Evolutionary conservation across 2,797 vertebrate genomes (phyloP), one percentile per base, ranked within the genome.

Genomic region (Cyclopterus lumpus): DNA sequence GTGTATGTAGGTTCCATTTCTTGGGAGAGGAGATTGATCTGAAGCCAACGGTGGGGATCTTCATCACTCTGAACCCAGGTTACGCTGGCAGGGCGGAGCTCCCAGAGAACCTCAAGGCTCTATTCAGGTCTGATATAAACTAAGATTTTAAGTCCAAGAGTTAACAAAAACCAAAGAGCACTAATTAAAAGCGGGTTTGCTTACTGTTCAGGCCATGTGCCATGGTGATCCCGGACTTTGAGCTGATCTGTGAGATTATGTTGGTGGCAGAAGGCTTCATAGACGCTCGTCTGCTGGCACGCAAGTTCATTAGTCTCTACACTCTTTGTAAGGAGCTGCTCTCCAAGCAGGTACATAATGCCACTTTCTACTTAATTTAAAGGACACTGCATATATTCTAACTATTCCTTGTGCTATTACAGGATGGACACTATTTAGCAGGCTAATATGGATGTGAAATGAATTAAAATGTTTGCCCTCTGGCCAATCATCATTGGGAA

Each of bases 181-280:
- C 7, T 40, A 30, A 72, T 72, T 16, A 2, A 55, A 16, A 2
- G 1, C 8, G 14, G 6, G 6, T 73, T 51, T 81, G 7, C 0
- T 34, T 6, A 57, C 65, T 75, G 11, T 46, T 46, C 70, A 94
- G 93, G 68, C 93, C 93, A 55, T 94, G 93, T 53, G 93, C 93
- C 44, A 93, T 93, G 92, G 93, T 96, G 71, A 96, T 97, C 89
- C 95, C 95, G 69, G 94, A 95, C 86, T 95, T 95, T 68, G 93
- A 96, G 87, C 86, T 96, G 51, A 96, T 96, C 42, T 96, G 95
- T 91, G 96, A 96, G 92, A 95, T 95, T 83, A 92, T 91, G 91
- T 81, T 96, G 90, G 93, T 95, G 58, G 95, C 93, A 9, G 96
- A 96, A 83, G 92, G 95, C 60, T 95, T 94, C 75, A 89, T 96